These are phyloP conservation scores for Clarias magur DNA, from an alignment of 2,113 vertebrate species.

Conservation along the genomic window DNA sequence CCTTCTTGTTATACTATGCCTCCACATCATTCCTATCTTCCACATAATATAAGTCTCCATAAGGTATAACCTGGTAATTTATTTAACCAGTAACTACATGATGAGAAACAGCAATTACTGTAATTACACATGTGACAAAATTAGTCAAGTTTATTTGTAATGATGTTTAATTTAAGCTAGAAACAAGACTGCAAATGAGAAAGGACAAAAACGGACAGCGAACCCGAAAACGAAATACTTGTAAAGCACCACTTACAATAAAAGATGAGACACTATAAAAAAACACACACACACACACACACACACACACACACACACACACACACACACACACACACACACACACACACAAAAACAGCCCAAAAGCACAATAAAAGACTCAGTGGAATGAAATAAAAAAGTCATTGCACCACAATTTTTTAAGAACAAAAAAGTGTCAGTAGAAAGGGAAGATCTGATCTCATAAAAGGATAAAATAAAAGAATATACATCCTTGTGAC, in stretches of 20 bases:
- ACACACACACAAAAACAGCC: not conserved
- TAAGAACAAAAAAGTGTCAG: not conserved
- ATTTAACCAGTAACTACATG: slow-evolving; percentile 14
- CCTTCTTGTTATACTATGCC: not conserved
- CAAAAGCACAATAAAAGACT: not conserved
- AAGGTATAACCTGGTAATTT: not conserved
- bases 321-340: too few species aligned
- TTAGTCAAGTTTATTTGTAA: slow-evolving; percentile 13
- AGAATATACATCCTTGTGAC: too few species aligned
- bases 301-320: too few species aligned
- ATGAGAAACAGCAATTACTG: not conserved
- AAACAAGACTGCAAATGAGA: not conserved
- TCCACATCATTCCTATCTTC: not conserved
- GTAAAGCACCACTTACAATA: slow-evolving; percentile 9
- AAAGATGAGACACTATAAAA: slow-evolving; percentile 2
- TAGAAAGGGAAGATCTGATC: not conserved
- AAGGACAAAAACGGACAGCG: not conserved
- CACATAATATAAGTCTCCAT: too few species aligned
- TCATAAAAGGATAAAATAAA: not conserved
- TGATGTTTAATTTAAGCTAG: not conserved
- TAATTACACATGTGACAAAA: not conserved
- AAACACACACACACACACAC: too few species aligned
- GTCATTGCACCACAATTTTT: not conserved
- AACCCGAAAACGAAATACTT: not conserved
- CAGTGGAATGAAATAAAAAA: not conserved